phyloP scores from a whole-genome alignment of 2,113 vertebrate species.

The Ornithorhynchus anatinus region DNA sequence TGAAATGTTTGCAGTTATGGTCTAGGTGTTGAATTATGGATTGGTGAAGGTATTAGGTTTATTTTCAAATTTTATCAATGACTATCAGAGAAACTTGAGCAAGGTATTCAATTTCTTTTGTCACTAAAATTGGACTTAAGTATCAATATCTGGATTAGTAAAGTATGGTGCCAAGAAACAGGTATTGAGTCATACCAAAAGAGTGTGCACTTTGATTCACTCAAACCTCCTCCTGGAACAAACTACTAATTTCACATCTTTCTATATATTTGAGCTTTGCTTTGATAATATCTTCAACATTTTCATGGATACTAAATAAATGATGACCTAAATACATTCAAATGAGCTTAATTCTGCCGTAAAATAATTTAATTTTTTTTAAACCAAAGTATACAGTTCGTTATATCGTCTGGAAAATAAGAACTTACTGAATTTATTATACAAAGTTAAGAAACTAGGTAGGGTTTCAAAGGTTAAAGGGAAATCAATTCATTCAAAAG shows the following conservation, averaged over 20 bases:
- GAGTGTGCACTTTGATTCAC: too few species aligned
- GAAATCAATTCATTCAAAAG: slow-evolving; percentile 19
- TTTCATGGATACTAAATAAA: slow-evolving; percentile 12
- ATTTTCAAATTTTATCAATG: too few species aligned
- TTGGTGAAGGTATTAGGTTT: too few species aligned
- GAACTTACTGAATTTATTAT: neutral
- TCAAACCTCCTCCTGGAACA: neutral
- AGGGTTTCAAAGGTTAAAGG: slow-evolving; percentile 11
- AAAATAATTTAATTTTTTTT: neutral
- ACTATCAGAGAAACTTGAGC: too few species aligned
- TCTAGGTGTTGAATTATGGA: too few species aligned
- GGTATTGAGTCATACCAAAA: too few species aligned
- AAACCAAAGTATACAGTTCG: slow-evolving; percentile 28
- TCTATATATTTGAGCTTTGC: neutral
- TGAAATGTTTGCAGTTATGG: too few species aligned
- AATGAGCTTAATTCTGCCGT: slow-evolving; percentile 14
- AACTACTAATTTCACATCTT: neutral
- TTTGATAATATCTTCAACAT: neutral
- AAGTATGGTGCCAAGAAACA: too few species aligned
- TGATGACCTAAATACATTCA: neutral
- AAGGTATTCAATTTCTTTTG: too few species aligned
- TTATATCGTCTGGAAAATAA: slow-evolving; percentile 1
- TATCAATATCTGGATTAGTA: too few species aligned
- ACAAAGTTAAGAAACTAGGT: neutral
- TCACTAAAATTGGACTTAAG: too few species aligned